Base-by-base conservation (phyloP, 2,888 invertebrate species). In the Catonia carolina region DNA sequence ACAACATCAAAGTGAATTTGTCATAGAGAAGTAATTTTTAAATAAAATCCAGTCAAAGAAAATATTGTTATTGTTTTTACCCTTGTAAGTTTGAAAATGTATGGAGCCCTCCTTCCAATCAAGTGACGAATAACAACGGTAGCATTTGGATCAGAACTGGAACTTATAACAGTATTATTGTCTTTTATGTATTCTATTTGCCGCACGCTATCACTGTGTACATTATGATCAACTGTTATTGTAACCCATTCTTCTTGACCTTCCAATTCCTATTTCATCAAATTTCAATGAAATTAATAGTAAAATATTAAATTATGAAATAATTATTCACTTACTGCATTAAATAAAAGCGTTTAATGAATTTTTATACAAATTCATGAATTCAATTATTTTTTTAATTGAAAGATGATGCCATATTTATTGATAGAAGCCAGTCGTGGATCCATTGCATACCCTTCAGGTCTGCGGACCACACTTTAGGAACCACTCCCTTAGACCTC, bases 11-110 rank as follows among this genome's bases (percentile, higher is more conserved):
- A n/a, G n/a, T n/a, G n/a, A n/a, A n/a, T n/a, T n/a, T n/a, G n/a
- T n/a, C n/a, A n/a, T n/a, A n/a, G n/a, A n/a, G n/a, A n/a, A n/a
- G n/a, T n/a, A n/a, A n/a, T n/a, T n/a, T n/a, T n/a, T n/a, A n/a
- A n/a, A n/a, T n/a, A n/a, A n/a, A n/a, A n/a, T n/a, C n/a, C n/a
- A n/a, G n/a, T n/a, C n/a, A n/a, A n/a, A n/a, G n/a, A n/a, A n/a
- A n/a, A n/a, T n/a, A n/a, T 10, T 47, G 14, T n/a, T 14, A 20
- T 15, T 31, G 2, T 8, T 61, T 70, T 65, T 68, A 81, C 82
- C 70, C 78, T 74, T 18, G 73, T 71, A 49, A 81, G 75, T 64
- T 74, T 77, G 62, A 79, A 80, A 17, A 77, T 69, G 59, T 78
- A 79, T 42, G 78, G 76, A 18, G 75, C 71, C 56, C 77, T 69